Conservation (phyloP, 1,140 invertebrate genomes). For the Carposina sasakii region DNA sequence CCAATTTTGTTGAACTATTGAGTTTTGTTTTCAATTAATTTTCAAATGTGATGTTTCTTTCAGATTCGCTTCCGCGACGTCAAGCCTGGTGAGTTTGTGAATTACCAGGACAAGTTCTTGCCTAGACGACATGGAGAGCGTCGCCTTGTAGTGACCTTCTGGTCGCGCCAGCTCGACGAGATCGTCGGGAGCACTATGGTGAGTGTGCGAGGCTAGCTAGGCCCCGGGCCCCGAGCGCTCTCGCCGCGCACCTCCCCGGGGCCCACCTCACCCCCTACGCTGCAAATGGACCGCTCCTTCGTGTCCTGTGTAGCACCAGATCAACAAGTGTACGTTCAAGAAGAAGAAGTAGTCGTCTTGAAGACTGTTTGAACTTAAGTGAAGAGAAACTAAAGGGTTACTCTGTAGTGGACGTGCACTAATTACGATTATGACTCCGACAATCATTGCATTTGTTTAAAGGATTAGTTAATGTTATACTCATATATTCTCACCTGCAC, state of each 20-base stretch:
- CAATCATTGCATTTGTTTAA: too few species aligned
- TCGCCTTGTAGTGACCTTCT: constrained; percentile 77
- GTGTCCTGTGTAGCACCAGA: constrained; percentile 45
- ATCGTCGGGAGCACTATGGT: constrained; percentile 73
- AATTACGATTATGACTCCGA: too few species aligned
- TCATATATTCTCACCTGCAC: constrained; percentile 44
- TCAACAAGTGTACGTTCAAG: constrained; percentile 52
- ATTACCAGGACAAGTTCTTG: constrained; percentile 73
- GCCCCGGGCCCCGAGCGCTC: constrained; percentile 46
- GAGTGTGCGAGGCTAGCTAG: constrained; percentile 66
- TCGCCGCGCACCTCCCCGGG: constrained; percentile 42
- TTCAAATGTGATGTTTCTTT: constrained; percentile 14
- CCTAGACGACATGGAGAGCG: constrained; percentile 72
- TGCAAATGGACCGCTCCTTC: constrained; percentile 49
- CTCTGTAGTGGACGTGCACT: too few species aligned
- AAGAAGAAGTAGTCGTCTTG: constrained; percentile 51
- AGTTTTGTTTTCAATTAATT: not conserved
- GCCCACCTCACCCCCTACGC: constrained; percentile 30
- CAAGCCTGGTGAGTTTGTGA: constrained; percentile 73
- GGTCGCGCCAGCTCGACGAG: constrained; percentile 76
- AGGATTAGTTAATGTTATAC: too few species aligned
- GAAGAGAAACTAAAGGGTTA: too few species aligned
- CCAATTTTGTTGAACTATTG: constrained; percentile 3
- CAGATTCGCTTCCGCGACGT: constrained; percentile 74
- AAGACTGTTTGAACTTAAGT: constrained; percentile 39